These are phyloP conservation scores for Saimiri boliviensis DNA, from an alignment of 2,113 vertebrate genomes.

Conservation along the genomic window DNA sequence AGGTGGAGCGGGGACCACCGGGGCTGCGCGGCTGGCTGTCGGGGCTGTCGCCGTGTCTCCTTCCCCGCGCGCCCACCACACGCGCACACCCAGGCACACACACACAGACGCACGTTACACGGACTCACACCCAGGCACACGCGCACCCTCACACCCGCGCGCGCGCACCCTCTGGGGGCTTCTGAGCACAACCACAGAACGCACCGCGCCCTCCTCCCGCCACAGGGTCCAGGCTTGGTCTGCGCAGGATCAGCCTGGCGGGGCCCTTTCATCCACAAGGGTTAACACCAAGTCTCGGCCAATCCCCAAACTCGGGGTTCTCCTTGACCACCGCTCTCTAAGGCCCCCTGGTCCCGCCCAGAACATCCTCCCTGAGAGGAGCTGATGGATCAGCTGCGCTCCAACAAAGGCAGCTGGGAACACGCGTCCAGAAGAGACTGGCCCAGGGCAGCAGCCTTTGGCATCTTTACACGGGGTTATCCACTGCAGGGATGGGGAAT, in stretches of 20 bases:
- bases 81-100: too few relatives aligned
- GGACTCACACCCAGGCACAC: too few relatives aligned
- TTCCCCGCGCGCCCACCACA: not conserved
- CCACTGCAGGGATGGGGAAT: fast-evolving
- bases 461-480: fast-evolving
- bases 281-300: fast-evolving
- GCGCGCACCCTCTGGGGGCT: too few relatives aligned
- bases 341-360: not conserved
- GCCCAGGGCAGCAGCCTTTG: fast-evolving
- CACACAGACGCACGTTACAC: too few relatives aligned
- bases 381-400: not conserved
- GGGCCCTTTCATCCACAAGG: not conserved
- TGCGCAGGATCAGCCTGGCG: fast-evolving
- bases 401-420: fast-evolving
- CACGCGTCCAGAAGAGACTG: fast-evolving
- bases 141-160: too few relatives aligned
- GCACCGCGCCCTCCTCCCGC: fast-evolving
- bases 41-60: not conserved
- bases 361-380: fast-evolving
- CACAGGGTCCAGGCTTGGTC: not conserved
- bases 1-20: not conserved
- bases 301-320: not conserved
- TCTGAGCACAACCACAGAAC: not conserved
- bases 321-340: not conserved
- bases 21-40: fast-evolving